Conservation (phyloP, 2,797 vertebrate genomes). For the Acipenser oxyrinchus region DNA sequence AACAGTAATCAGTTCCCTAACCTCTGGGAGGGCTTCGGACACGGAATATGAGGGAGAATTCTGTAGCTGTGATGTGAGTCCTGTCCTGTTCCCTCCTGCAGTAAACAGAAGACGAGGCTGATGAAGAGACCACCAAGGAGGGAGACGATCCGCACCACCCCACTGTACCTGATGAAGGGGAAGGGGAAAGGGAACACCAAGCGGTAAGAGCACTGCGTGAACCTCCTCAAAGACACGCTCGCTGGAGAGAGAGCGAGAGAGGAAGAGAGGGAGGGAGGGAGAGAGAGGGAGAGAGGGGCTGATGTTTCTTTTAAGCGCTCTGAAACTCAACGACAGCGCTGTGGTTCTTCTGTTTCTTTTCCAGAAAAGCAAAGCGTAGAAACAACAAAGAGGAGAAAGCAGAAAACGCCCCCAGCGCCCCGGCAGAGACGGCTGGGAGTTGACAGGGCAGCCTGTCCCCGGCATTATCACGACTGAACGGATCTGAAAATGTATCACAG, state of each 20-base stretch:
- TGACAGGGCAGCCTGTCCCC: background rate
- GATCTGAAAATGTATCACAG: too few relatives aligned
- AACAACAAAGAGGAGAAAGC: background rate
- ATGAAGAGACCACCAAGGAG: conserved; percentile 79
- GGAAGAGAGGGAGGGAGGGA: too few relatives aligned
- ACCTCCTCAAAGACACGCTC: too few relatives aligned
- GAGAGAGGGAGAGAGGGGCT: background rate
- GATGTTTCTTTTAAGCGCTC: too few relatives aligned
- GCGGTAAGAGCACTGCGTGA: background rate
- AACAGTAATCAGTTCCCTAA: too few relatives aligned
- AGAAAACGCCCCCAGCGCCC: background rate
- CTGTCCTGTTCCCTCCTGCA: conserved; percentile 37
- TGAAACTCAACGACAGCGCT: background rate
- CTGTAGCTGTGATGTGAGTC: background rate
- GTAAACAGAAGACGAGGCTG: conserved; percentile 79
- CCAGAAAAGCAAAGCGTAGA: background rate
- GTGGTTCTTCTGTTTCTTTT: background rate
- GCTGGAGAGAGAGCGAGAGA: too few relatives aligned
- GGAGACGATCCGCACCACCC: conserved; percentile 78
- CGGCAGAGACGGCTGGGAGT: background rate
- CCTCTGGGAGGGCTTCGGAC: background rate
- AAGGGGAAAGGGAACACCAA: conserved; percentile 43
- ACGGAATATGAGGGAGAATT: background rate
- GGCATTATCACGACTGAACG: too few relatives aligned
- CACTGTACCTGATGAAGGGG: conserved; percentile 65